Conservation (phyloP, 2,888 invertebrate genomes). For the Drosophila pseudotakahashii region DNA sequence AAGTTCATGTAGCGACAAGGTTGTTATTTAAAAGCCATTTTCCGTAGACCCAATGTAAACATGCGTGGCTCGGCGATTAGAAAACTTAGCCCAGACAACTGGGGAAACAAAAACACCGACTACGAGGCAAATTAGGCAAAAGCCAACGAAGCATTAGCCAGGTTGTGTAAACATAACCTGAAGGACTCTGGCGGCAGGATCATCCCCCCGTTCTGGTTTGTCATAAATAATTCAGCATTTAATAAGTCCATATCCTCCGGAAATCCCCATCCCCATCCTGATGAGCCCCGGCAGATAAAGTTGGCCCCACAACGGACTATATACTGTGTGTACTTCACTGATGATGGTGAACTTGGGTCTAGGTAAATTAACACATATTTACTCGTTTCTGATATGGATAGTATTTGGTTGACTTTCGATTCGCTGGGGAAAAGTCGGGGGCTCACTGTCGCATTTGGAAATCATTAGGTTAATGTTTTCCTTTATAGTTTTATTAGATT, state of each 20-base stretch:
- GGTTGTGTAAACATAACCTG: conserved; percentile 39
- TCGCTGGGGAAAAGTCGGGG: conserved; percentile 3
- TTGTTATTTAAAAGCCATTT: conserved; percentile 51
- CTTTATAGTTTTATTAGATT: too few species aligned
- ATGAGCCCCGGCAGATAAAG: conserved; percentile 32
- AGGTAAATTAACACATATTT: conserved; percentile 39
- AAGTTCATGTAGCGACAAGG: conserved; percentile 36
- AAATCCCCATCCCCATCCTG: background rate
- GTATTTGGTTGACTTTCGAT: background rate
- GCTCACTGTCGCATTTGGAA: background rate
- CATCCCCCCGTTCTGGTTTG: background rate
- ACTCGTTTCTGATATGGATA: background rate
- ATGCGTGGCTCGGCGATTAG: conserved; percentile 39
- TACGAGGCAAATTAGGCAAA: conserved; percentile 41
- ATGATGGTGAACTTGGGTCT: conserved; percentile 4
- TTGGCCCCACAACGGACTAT: conserved; percentile 3
- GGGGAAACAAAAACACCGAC: conserved; percentile 21
- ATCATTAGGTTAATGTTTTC: conserved; percentile 9
- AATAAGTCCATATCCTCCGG: conserved; percentile 34
- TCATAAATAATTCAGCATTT: conserved; percentile 51
- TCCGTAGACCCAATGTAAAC: conserved; percentile 36
- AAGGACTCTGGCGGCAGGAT: conserved; percentile 7
- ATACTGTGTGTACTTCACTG: background rate
- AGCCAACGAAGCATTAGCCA: conserved; percentile 41
- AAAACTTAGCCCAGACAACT: conserved; percentile 13